Base-by-base conservation (phyloP, 2,797 vertebrate species). In the Choloepus didactylus region DNA sequence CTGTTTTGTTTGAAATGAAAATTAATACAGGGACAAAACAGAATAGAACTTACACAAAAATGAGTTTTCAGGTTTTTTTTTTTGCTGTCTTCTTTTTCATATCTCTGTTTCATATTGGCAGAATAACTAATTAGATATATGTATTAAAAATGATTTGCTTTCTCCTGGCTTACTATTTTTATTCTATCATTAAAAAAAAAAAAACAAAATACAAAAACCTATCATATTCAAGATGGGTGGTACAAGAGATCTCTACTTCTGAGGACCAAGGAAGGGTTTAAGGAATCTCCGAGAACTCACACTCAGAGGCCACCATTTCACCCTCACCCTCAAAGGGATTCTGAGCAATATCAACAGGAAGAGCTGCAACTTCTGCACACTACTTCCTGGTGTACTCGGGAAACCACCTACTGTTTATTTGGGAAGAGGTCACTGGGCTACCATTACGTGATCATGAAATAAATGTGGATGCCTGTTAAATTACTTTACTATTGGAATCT, bases 1-100 rank as follows among this genome's bases (percentile, higher is more conserved):
- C 21, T 66, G 27, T 46, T 46, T 67, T 82, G 49, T 89, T 88
- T 90, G 70, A 69, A 84, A 60, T 62, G 21, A 85, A 89, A 62
- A 16, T 31, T 41, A 79, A 54, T 62, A 87, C 11, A 66, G 59
- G 41, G 12, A 31, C 35, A 93, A 81, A 54, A 87, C 6, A 81
- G 35, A 72, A 70, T 6, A 93, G 31, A 93, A 82, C 38, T 56
- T 66, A 46, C 3, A 93, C 1, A 66, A 88, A 77, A 82, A 51
- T 51, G 72, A 75, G 29, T 73, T 56, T 64, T 54, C 35, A 35
- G 35, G 35, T 25, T 69, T 54, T 62, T 62, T 51, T 35, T 73
- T 41, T 79, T 51, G n/a, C 54, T 56, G n/a, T 75, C 51, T 77
- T 85, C 31, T 27, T 9, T 79, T 72, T 80, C 31, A 72, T 41